Base-by-base conservation (phyloP, 2,797 vertebrate genomes). In the Sylvilagus floridanus region DNA sequence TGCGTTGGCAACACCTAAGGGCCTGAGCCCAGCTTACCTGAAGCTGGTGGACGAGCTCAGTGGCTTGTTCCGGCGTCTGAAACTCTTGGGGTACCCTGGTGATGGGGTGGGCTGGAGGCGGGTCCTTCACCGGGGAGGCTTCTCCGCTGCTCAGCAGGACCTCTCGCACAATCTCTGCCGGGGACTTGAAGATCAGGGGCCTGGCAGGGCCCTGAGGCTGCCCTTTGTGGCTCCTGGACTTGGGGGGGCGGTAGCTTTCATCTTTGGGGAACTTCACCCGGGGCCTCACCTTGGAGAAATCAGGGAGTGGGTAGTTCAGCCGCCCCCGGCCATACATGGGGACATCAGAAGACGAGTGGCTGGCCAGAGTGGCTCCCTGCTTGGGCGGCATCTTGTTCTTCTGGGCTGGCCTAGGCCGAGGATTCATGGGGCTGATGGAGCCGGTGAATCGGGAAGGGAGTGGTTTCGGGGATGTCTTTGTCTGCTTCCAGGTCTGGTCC, bases 211-310 rank as follows among this genome's bases (percentile, higher is more conserved):
- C 95, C 26, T 95, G 77, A n/a, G 95, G 90, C 32, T 62, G 94
- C 10, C 82, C 69, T 3, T 90, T 85, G 0, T 92, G 89, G 8
- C 5, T 83, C n/a, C 96, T 97, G 95, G 99, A 98, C 96, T 98
- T 99, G 1, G 99, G 99, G 0, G 99, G 99, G 1, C 82, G 98
- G 97, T 99, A 99, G 73, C 96, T 98, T 75, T 98, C 97, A 54
- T 97, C 92, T 96, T 98, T 99, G 28, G 99, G 99, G 90, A 99
- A 99, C 77, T 78, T 98, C 68, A 99, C 99, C 68, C 97, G 97
- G 0, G 99, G 98, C 91, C 98, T 98, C 96, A 99, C 99, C 97
- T 99, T 99, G 86, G 99, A 99, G 94, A 99, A 99, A 97, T 99
- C 99, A 0, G 99, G 99, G 19, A 98, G 98, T 1, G 98, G 98